Conservation (phyloP, 2,888 invertebrate genomes). For the Cantharis nigra region DNA sequence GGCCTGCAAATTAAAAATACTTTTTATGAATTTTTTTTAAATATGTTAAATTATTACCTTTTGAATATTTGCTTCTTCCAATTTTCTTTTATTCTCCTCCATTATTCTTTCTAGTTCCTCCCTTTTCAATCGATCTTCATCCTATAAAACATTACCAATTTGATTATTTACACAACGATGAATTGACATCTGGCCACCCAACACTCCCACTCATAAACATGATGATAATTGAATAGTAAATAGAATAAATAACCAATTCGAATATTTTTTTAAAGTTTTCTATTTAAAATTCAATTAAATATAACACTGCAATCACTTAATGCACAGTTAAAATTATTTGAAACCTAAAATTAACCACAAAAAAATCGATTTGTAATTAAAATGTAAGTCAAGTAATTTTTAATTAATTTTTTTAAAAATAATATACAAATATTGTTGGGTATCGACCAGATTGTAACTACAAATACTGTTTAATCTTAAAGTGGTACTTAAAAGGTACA, state of each 20-base stretch:
- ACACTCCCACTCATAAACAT: constrained; percentile 34
- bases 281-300: background rate
- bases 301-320: background rate
- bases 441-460: constrained; percentile 32
- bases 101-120: constrained; percentile 95
- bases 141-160: constrained; percentile 75
- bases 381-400: background rate
- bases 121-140: constrained; percentile 94
- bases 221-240: constrained; percentile 22
- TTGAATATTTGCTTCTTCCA: constrained; percentile 96
- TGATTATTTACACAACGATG: constrained; percentile 52
- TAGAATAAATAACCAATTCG: constrained; percentile 18
- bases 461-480: constrained; percentile 30
- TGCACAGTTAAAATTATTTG: background rate
- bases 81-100: constrained; percentile 97
- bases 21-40: background rate
- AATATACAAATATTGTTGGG: constrained; percentile 22
- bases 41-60: constrained; percentile 73
- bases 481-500: constrained; percentile 51
- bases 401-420: background rate
- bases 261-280: background rate
- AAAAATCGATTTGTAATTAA: constrained; percentile 9
- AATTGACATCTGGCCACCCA: constrained; percentile 46
- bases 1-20: constrained; percentile 66
- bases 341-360: background rate